Base-by-base conservation (phyloP, 2,797 vertebrate genomes). In the Myoxocephalus aenaeus region DNA sequence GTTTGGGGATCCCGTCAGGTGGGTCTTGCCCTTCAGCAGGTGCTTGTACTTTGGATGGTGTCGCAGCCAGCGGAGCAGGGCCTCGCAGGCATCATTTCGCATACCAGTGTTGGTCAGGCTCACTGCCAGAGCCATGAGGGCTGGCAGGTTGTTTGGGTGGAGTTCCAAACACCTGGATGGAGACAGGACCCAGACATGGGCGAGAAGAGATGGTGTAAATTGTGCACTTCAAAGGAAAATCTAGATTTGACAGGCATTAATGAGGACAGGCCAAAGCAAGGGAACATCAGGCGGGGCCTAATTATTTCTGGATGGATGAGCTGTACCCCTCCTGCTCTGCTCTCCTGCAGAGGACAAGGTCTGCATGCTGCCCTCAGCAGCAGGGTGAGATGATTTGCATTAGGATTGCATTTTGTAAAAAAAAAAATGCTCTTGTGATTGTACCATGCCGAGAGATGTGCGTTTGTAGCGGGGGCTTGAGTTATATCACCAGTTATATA, bases 41-140 rank as follows among this genome's bases (percentile, higher is more conserved):
- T 97, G 95, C 82, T 97, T 99, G 93, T 99, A 99, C 86, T 97
- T 99, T 42, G 97, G 96, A 81, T 99, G 98, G 93, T 98, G 97
- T 79, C 91, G 96, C 84, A 99, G 94, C 98, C 98, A 99, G 66
- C 94, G 94, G 72, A 97, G 95, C 76, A 99, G 92, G 1, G 97
- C 94, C 67, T 98, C 97, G 1, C 96, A 98, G 40, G 98, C 98
- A 44, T 99, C 97, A 38, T 97, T 95, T 69, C 97, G 96, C 82
- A 98, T 98, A 50, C 98, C 96, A 0, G 97, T 99, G 91, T 99
- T 99, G 75, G 98, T 99, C 25, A 98, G 97, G 87, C 98, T 99
- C 85, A 99, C 98, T 32, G 98, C 97, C 93, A 99, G 88, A 29
- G 97, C 97, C 97, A 99, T 97, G 84, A 99, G 95, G 4, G 98